Evolutionary conservation across 2,888 invertebrate species (phyloP).

Genomic region (Cerastis leucographa): DNA sequence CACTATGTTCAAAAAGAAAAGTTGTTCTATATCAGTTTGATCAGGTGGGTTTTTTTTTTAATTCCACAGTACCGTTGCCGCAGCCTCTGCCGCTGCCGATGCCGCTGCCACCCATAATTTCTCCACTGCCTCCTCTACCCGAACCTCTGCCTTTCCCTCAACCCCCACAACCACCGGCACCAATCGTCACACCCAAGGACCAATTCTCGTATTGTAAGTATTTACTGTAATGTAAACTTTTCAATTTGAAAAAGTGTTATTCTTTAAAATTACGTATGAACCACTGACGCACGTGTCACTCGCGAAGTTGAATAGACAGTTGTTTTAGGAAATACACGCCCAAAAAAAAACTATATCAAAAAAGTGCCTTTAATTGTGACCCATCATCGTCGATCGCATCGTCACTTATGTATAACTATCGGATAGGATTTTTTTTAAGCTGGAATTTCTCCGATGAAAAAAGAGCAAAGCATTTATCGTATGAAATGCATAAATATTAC

Average conservation of each 20-base stretch:
- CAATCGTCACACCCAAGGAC: constrained; percentile 23
- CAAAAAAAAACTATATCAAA: neutral
- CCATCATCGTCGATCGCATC: neutral
- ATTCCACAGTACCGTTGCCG: constrained; percentile 54
- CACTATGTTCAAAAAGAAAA: neutral
- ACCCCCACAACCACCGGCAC: constrained; percentile 35
- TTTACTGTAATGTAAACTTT: neutral
- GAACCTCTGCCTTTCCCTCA: constrained; percentile 33
- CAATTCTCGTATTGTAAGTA: constrained; percentile 60
- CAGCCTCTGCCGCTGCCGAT: constrained; percentile 25
- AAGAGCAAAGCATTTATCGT: neutral
- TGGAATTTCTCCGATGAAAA: neutral
- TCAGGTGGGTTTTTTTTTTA: neutral
- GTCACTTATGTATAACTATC: neutral
- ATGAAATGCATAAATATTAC: neutral
- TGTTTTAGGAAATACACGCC: too few relatives aligned
- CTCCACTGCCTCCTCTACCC: constrained; percentile 31
- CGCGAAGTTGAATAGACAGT: neutral
- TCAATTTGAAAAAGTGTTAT: neutral
- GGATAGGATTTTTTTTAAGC: neutral
- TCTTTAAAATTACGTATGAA: neutral
- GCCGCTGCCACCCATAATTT: constrained; percentile 37
- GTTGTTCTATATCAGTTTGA: neutral
- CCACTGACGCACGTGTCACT: constrained; percentile 20
- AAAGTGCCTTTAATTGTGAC: neutral